phyloP scores from a whole-genome alignment of 1,140 invertebrate species.

The Sinonovacula constricta region DNA sequence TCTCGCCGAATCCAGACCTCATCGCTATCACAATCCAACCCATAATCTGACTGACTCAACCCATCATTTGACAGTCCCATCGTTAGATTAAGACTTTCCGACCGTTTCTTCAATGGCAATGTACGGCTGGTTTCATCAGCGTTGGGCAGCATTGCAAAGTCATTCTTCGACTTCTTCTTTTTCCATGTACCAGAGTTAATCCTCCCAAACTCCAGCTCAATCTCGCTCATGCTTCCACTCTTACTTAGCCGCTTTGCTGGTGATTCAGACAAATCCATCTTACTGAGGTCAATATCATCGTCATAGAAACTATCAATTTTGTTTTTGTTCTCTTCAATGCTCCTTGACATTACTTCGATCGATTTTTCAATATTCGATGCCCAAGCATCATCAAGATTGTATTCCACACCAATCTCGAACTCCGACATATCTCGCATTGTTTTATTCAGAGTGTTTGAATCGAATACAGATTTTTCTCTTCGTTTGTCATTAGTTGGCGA shows the following conservation, averaged over 20 bases:
- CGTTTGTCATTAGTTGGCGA: no score
- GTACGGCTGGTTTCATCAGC: constrained; percentile 72
- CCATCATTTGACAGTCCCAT: background rate
- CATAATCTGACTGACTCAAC: constrained; percentile 44
- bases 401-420: constrained; percentile 46
- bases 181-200: constrained; percentile 71
- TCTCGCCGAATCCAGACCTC: constrained; percentile 57
- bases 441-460: constrained; percentile 29
- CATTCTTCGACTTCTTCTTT: constrained; percentile 63
- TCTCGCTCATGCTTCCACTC: constrained; percentile 48
- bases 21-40: constrained; percentile 69
- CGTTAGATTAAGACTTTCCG: constrained; percentile 45
- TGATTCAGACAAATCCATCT: constrained; percentile 38
- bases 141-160: constrained; percentile 63
- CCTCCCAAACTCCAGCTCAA: constrained; percentile 38
- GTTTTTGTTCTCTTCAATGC: constrained; percentile 45
- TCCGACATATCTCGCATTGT: constrained; percentile 36
- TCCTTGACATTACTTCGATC: constrained; percentile 40
- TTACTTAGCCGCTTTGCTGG: constrained; percentile 40
- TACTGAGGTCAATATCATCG: constrained; percentile 41
- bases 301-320: constrained; percentile 38
- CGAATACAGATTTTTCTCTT: constrained; percentile 12
- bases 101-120: constrained; percentile 50
- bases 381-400: constrained; percentile 47
- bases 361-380: constrained; percentile 50